Evolutionary conservation across 2,888 invertebrate species (phyloP).

Genomic region (Protula sp.): DNA sequence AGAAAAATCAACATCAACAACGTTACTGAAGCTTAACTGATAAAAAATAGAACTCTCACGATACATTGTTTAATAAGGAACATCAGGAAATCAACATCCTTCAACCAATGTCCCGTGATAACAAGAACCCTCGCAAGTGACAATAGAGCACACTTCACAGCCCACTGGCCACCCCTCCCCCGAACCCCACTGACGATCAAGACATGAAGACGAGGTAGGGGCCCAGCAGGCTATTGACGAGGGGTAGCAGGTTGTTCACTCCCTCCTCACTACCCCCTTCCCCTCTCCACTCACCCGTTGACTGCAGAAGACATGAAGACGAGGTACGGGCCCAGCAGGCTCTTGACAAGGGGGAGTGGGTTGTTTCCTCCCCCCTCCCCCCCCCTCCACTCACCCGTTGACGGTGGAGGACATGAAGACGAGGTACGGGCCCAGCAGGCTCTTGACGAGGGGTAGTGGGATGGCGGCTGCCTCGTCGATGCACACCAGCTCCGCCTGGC

Average conservation of each 20-base stretch:
- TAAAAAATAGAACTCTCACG: too few species aligned
- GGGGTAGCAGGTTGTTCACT: constrained; percentile 92
- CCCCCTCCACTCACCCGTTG: constrained; percentile 80
- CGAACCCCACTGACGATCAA: too few species aligned
- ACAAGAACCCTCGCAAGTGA: too few species aligned
- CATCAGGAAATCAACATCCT: too few species aligned
- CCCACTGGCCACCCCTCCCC: too few species aligned
- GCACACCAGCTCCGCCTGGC: constrained; percentile 88
- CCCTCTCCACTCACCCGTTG: constrained; percentile 80
- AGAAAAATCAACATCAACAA: too few species aligned
- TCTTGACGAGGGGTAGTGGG: constrained; percentile 84
- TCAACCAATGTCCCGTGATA: too few species aligned
- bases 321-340: constrained; percentile 82
- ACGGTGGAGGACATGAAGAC: constrained; percentile 95
- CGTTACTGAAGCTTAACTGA: too few species aligned
- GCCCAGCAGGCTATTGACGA: constrained; percentile 81
- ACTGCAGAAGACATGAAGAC: constrained; percentile 94
- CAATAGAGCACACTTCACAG: too few species aligned
- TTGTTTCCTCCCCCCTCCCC: constrained; percentile 99
- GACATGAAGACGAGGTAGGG: constrained; percentile 90
- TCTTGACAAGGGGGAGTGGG: constrained; percentile 84
- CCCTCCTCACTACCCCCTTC: too few species aligned
- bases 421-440: constrained; percentile 82
- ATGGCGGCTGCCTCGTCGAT: constrained; percentile 99
- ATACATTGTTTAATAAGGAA: too few species aligned